Evolutionary conservation across 2,888 invertebrate species (phyloP).

Genomic region (Parnassius smintheus): DNA sequence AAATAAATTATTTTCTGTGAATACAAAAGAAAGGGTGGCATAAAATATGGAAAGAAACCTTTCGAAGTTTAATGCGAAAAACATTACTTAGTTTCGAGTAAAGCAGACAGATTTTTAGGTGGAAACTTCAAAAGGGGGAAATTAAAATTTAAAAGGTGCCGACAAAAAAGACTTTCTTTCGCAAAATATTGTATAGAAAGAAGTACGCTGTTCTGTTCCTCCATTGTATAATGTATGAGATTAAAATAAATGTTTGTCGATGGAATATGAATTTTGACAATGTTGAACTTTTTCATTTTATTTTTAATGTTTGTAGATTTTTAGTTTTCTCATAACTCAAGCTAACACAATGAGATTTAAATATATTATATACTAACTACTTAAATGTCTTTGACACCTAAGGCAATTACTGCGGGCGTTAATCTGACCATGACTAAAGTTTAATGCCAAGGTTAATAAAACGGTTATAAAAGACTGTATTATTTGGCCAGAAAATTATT

Average conservation of each 20-base stretch:
- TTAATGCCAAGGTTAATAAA: constrained; percentile 26
- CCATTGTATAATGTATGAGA: constrained; percentile 9
- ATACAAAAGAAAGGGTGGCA: constrained; percentile 28
- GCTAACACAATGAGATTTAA: background rate
- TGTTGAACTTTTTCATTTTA: too few relatives aligned
- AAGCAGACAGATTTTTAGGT: constrained; percentile 21
- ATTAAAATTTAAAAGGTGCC: constrained; percentile 14
- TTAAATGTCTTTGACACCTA: too few relatives aligned
- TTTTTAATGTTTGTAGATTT: too few relatives aligned
- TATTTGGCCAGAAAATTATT: constrained; percentile 18
- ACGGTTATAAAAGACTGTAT: constrained; percentile 1
- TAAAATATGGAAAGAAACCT: constrained; percentile 29
- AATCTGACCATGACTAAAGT: constrained; percentile 17
- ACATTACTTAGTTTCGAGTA: constrained; percentile 29
- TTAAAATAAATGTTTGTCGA: constrained; percentile 5
- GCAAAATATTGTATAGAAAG: constrained; percentile 13
- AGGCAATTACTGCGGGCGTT: background rate
- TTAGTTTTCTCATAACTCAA: too few relatives aligned
- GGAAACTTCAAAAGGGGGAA: constrained; percentile 11
- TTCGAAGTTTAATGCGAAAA: constrained; percentile 31
- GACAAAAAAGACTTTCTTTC: constrained; percentile 8
- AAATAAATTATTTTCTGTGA: constrained; percentile 35
- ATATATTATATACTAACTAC: too few relatives aligned
- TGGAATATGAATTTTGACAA: too few relatives aligned
- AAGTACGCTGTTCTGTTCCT: constrained; percentile 10